Conservation (phyloP, 2,113 vertebrate species). For the Cryptoleucopteryx plumbea region DNA sequence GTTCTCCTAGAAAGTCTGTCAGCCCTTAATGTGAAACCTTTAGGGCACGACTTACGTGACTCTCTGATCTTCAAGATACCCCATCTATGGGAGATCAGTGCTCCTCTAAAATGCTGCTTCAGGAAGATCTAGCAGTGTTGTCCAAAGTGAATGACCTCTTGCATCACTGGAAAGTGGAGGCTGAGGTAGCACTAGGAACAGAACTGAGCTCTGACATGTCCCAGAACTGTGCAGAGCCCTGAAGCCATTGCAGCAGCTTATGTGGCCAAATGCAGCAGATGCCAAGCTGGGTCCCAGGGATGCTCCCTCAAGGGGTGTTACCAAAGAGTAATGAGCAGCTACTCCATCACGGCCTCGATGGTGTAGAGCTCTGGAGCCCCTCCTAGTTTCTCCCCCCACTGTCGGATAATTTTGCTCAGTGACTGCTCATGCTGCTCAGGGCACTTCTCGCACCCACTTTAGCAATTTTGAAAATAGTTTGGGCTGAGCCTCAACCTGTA, state of each 20-base stretch:
- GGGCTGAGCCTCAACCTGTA: slow-evolving; percentile 33
- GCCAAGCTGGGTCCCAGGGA: background rate
- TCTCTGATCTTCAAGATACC: background rate
- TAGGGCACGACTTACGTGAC: background rate
- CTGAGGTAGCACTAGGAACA: background rate
- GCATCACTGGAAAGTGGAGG: background rate
- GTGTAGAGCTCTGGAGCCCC: background rate
- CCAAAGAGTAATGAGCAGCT: background rate
- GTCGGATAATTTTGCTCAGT: background rate
- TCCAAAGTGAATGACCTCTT: background rate
- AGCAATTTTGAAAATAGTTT: background rate
- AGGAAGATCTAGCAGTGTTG: background rate
- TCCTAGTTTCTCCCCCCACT: background rate
- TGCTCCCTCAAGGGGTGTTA: background rate
- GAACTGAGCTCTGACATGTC: background rate
- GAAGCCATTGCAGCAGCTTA: background rate
- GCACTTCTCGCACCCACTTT: background rate
- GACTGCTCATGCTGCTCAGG: background rate
- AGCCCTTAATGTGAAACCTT: background rate
- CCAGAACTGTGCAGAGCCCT: background rate
- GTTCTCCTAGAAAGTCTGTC: background rate
- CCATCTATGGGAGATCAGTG: background rate
- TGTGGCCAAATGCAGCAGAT: background rate
- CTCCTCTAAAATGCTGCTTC: background rate
- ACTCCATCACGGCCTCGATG: rapidly evolving